Evolutionary conservation across 2,888 invertebrate genomes (phyloP), one percentile per base, ranked within the genome.

Genomic region (Habroteleia sp.): DNA sequence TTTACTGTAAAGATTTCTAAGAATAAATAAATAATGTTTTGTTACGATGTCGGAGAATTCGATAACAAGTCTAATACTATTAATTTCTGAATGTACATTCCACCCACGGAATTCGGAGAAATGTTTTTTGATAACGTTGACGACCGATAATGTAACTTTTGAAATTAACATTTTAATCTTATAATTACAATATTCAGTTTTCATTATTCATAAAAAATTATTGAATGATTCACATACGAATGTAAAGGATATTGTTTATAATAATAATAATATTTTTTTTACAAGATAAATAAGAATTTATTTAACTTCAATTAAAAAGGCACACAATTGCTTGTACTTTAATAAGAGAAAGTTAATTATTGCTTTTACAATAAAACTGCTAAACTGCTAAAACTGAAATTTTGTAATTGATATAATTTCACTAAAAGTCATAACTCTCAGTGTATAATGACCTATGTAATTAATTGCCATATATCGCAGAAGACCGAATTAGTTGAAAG

Each of bases 101-200:
- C 52, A 54, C 71, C 54, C 60, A 73, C 63, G 13, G 52, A 31
- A 31, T 68, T 42, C 63, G 41, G 44, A 10, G 31, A 68, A 63
- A 60, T 37, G 37, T 27, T 29, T 35, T 44, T 63, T 54, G 76
- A 76, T 76, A 73, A 73, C 68, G 73, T 73, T 68, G 63, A 63
- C 69, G 69, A 39, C 42, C 42, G 68, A 29, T 68, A 54, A 71
- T 41, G 29, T 54, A 60, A 39, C 33, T 25, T 31, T 29, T 7
- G 37, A 50, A 23, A n/a, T n/a, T n/a, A n/a, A 10, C 25, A 25
- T 50, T 31, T 63, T 42, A 56, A 42, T 42, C 7, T 46, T 11
- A 23, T n/a, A n/a, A n/a, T n/a, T n/a, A n/a, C n/a, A n/a, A n/a
- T n/a, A n/a, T n/a, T n/a, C n/a, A n/a, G n/a, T n/a, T n/a, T n/a